Conservation (phyloP, 1,140 invertebrate species). For the Drosophila navojoa region DNA sequence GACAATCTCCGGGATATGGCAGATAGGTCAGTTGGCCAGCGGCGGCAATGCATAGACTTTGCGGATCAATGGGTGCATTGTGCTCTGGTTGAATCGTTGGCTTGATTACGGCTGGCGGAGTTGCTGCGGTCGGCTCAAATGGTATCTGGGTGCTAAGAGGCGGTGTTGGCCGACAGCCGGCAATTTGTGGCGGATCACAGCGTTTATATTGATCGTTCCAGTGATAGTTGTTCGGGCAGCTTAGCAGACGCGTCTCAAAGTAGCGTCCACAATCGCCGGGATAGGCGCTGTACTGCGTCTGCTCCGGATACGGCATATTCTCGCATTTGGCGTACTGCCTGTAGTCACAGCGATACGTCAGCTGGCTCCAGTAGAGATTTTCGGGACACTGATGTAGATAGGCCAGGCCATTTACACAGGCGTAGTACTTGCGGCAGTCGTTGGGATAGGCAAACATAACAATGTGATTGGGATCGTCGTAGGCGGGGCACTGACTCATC, state of each 20-base stretch:
- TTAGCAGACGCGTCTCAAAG: conserved; percentile 24
- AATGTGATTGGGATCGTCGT: conserved; percentile 54
- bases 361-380: conserved; percentile 59
- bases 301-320: not conserved
- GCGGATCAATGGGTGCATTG: conserved; percentile 29
- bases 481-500: conserved; percentile 34
- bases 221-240: conserved; percentile 35
- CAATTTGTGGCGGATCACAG: conserved; percentile 36
- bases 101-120: conserved; percentile 21
- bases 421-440: conserved; percentile 62
- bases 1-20: conserved; percentile 65
- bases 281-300: conserved; percentile 22
- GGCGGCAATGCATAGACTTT: conserved; percentile 15
- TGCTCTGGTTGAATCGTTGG: not conserved
- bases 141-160: not conserved
- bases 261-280: conserved; percentile 53
- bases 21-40: conserved; percentile 35
- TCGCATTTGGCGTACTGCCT: conserved; percentile 46
- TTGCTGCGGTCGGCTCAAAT: conserved; percentile 43
- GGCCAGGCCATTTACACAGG: conserved; percentile 39
- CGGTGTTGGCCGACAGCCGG: not conserved
- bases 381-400: conserved; percentile 46
- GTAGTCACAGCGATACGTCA: conserved; percentile 55
- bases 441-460: conserved; percentile 43
- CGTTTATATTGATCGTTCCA: conserved; percentile 29